These are phyloP conservation scores for Macquaria australasica DNA, from an alignment of 2,113 vertebrate genomes.

Conservation along the genomic window DNA sequence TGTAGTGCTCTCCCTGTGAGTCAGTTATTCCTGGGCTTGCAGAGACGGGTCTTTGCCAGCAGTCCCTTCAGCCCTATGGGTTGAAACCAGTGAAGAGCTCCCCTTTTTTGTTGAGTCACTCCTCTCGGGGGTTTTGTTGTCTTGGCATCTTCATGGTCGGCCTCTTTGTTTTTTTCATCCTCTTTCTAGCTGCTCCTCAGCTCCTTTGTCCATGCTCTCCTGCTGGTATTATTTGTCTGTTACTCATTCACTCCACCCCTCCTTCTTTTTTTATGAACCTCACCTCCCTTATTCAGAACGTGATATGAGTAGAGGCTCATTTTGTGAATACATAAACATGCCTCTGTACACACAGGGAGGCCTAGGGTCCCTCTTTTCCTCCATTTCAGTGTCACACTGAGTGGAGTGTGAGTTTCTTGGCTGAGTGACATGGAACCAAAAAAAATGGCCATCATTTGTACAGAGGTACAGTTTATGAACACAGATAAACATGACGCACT, in stretches of 20 bases:
- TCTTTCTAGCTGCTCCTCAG: conserved; percentile 19
- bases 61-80: conserved; percentile 16
- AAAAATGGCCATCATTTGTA: background rate
- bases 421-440: background rate
- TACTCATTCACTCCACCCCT: conserved; percentile 53
- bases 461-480: background rate
- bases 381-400: conserved; percentile 1
- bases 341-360: conserved; percentile 7
- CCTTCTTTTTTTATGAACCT: conserved; percentile 33
- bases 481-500: background rate
- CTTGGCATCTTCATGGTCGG: conserved; percentile 7
- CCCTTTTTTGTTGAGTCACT: conserved; percentile 60
- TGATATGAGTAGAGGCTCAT: conserved; percentile 50
- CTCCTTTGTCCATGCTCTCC: conserved; percentile 61
- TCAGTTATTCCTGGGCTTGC: conserved; percentile 13
- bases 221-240: conserved; percentile 53
- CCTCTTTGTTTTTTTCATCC: conserved; percentile 33
- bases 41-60: conserved; percentile 17
- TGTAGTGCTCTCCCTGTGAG: background rate
- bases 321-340: conserved; percentile 1
- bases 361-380: conserved; percentile 25
- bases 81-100: conserved; percentile 13
- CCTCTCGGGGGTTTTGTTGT: conserved; percentile 43
- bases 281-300: conserved; percentile 33
- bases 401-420: conserved; percentile 14